phyloP scores from a whole-genome alignment of 1,140 invertebrate species.

The Contarinia nasturtii region DNA sequence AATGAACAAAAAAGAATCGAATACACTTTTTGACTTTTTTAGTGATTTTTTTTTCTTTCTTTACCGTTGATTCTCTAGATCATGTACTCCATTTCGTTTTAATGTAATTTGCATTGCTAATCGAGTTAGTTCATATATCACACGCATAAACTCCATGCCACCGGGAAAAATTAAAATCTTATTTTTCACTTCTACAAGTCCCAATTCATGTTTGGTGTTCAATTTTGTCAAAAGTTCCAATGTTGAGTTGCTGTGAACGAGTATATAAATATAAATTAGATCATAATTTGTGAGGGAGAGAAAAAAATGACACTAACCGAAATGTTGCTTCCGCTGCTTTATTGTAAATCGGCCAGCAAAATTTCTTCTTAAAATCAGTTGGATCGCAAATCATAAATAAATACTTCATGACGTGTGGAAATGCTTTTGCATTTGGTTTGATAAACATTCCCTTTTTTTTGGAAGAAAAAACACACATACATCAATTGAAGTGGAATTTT shows the following conservation, averaged over 20 bases:
- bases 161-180: conserved; percentile 21
- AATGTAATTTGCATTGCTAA: neutral
- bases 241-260: conserved; percentile 9
- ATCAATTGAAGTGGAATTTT: no score
- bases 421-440: conserved; percentile 28
- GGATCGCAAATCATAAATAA: conserved; percentile 25
- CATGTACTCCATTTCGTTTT: no score
- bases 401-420: conserved; percentile 28
- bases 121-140: neutral
- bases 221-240: conserved; percentile 18
- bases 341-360: conserved; percentile 29
- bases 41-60: no score
- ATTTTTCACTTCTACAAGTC: conserved; percentile 16
- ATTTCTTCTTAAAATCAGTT: conserved; percentile 21
- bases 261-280: neutral
- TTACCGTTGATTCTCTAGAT: no score
- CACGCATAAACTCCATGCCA: conserved; percentile 17
- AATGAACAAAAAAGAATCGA: no score
- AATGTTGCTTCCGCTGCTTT: conserved; percentile 28
- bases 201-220: conserved; percentile 18
- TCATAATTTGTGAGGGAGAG: neutral
- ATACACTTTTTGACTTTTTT: no score
- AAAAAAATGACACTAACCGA: conserved; percentile 6
- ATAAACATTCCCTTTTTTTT: conserved; percentile 26
- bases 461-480: no score